Evolutionary conservation across 2,113 vertebrate species (phyloP).

Genomic region (Microcebus jonahi): DNA sequence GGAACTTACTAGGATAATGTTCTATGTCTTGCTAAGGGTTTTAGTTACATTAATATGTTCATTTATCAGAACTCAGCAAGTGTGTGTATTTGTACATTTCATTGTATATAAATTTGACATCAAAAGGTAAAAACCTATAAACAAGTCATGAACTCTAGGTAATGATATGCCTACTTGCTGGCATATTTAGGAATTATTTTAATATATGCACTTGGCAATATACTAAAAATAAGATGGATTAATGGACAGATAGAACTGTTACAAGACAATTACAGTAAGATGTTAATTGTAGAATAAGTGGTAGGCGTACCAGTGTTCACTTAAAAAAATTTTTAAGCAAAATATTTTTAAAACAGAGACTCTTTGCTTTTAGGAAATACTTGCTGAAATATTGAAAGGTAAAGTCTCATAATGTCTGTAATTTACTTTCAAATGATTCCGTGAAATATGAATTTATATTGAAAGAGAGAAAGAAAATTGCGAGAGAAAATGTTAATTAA

Average conservation of each 20-base stretch:
- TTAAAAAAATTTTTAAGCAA: neutral
- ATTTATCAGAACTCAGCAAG: conserved; percentile 17
- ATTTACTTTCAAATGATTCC: conserved; percentile 10
- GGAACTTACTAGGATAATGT: neutral
- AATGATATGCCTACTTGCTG: neutral
- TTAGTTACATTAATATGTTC: neutral
- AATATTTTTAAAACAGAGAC: neutral
- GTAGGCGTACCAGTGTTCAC: neutral
- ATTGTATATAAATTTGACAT: neutral
- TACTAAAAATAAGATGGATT: neutral
- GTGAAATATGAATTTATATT: neutral
- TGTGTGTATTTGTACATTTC: neutral
- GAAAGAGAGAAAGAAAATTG: conserved; percentile 5
- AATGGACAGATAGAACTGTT: neutral
- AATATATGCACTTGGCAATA: neutral
- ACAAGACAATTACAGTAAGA: neutral
- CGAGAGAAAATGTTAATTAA: neutral
- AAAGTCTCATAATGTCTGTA: neutral
- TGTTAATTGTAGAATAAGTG: neutral
- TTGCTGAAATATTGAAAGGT: neutral
- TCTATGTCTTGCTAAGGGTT: neutral
- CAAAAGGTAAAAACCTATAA: neutral
- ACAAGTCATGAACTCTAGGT: neutral
- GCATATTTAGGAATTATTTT: neutral
- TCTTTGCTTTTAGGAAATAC: neutral